phyloP scores from a whole-genome alignment of 1,140 invertebrate species.

The Pseudomyrmex flavicornis region DNA sequence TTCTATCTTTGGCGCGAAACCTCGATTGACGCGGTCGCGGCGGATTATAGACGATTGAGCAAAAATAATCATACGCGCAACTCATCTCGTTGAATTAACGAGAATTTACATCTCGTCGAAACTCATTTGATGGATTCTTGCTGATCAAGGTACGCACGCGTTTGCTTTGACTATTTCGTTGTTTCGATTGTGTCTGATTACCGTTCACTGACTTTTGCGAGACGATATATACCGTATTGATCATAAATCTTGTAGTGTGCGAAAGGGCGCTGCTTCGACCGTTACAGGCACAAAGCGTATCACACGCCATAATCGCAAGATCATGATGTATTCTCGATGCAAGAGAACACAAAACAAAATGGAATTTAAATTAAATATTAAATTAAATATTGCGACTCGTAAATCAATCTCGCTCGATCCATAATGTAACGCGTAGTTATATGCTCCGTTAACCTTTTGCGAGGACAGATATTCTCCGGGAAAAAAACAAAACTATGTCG shows the following conservation, averaged over 20 bases:
- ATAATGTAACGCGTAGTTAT: conserved; percentile 51
- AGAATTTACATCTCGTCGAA: conserved; percentile 16
- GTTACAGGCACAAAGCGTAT: not conserved
- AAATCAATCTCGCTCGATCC: conserved; percentile 63
- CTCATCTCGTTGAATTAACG: conserved; percentile 31
- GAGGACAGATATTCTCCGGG: conserved; percentile 35
- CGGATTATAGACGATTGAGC: conserved; percentile 53
- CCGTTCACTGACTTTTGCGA: conserved; percentile 31
- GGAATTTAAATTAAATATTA: conserved; percentile 33
- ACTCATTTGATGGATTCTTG: conserved; percentile 30
- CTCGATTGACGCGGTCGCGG: not conserved
- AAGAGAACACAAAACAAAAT: conserved; percentile 9
- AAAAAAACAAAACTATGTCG: not conserved
- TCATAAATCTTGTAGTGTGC: conserved; percentile 36
- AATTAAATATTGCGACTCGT: conserved; percentile 60
- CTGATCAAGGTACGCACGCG: conserved; percentile 34
- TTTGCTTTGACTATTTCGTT: conserved; percentile 38
- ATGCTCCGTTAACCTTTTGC: conserved; percentile 12
- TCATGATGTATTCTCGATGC: conserved; percentile 15
- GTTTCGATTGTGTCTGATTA: conserved; percentile 47
- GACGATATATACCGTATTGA: not conserved
- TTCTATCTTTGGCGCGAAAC: conserved; percentile 36
- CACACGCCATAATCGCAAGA: not conserved
- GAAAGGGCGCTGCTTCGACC: conserved; percentile 23
- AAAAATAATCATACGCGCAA: conserved; percentile 25